Conservation (phyloP, 2,113 vertebrate species). For the Sylvia atricapilla region DNA sequence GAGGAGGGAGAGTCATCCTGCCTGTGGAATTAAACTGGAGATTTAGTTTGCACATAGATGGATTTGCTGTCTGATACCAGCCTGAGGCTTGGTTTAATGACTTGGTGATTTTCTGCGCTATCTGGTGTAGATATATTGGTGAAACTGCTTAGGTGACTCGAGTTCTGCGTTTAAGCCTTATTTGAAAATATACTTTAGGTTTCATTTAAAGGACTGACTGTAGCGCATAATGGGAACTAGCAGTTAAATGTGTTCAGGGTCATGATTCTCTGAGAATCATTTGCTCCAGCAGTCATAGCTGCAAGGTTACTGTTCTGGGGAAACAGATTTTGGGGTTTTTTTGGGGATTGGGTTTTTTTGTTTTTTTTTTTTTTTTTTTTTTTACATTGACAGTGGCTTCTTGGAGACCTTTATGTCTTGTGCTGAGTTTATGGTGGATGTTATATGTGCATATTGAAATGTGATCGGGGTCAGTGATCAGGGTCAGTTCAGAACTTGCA, state of each 20-base stretch:
- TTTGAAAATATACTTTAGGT: background rate
- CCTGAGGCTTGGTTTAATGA: background rate
- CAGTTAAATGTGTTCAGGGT: background rate
- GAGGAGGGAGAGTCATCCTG: background rate
- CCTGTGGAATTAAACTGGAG: background rate
- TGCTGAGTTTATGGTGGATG: background rate
- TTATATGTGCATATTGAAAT: background rate
- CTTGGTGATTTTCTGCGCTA: background rate
- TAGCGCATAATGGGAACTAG: background rate
- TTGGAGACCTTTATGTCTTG: background rate
- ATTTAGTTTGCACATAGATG: rapidly evolving
- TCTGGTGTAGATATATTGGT: background rate
- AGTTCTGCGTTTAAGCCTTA: background rate
- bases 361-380: background rate
- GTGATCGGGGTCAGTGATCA: background rate
- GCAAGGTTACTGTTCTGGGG: background rate
- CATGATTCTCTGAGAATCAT: background rate
- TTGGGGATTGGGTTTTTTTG: background rate
- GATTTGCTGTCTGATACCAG: background rate
- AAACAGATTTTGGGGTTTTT: background rate
- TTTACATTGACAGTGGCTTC: background rate
- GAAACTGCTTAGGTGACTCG: background rate
- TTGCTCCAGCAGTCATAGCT: background rate
- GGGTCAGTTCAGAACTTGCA: background rate
- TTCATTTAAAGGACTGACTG: background rate